phyloP scores from a whole-genome alignment of 1,140 invertebrate genomes.

The Saxidomus purpurata region DNA sequence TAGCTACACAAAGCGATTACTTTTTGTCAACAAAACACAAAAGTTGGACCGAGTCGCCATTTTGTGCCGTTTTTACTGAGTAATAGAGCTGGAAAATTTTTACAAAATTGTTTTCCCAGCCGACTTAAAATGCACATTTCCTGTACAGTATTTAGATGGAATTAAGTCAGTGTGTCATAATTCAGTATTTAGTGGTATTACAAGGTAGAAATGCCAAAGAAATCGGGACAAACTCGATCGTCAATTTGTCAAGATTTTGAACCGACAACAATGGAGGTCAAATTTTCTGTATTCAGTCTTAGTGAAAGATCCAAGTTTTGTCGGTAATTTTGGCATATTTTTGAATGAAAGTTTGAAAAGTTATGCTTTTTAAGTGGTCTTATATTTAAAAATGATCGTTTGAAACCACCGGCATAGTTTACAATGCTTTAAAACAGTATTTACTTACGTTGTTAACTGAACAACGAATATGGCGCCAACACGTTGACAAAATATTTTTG shows the following conservation, averaged over 20 bases:
- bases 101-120: conserved; percentile 22
- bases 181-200: neutral
- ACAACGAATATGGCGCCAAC: no score
- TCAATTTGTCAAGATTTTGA: neutral
- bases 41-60: conserved; percentile 56
- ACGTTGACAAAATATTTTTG: no score
- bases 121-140: neutral
- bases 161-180: neutral
- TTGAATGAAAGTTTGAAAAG: conserved; percentile 14
- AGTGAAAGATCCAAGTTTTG: neutral
- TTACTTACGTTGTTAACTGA: no score
- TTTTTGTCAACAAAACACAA: conserved; percentile 63
- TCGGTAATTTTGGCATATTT: neutral
- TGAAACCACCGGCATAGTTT: no score
- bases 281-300: neutral
- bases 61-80: conserved; percentile 54
- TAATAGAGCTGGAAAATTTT: conserved; percentile 18
- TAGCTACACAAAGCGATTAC: neutral
- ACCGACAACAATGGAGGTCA: conserved; percentile 34
- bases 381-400: neutral
- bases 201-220: neutral
- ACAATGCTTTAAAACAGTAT: no score
- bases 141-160: neutral
- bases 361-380: neutral
- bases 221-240: neutral